phyloP scores from a whole-genome alignment of 2,888 invertebrate genomes.

The Furcula furcula region DNA sequence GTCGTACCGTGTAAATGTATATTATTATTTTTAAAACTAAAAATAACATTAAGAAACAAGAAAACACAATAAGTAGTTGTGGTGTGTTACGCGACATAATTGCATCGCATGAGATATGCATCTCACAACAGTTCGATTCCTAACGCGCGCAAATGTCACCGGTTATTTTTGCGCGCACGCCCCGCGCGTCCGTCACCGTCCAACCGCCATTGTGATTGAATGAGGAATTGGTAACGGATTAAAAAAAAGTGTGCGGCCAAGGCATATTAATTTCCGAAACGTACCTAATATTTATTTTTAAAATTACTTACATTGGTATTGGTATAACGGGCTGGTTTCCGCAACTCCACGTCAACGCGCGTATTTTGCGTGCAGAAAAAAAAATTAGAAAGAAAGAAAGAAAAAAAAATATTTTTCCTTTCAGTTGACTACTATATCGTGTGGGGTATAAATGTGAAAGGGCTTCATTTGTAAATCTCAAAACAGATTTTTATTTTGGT shows the following conservation, averaged over 20 bases:
- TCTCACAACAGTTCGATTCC: constrained; percentile 44
- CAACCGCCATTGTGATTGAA: constrained; percentile 32
- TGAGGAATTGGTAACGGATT: constrained; percentile 3
- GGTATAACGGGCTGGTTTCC: no score
- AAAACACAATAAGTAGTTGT: constrained; percentile 15
- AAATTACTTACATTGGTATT: no score
- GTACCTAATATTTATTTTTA: no score
- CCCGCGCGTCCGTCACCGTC: constrained; percentile 38
- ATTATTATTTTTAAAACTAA: constrained; percentile 1
- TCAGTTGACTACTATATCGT: no score
- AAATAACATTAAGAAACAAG: constrained; percentile 14
- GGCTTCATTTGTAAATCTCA: no score
- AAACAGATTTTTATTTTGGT: no score
- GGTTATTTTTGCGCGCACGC: constrained; percentile 58
- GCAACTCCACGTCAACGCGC: no score
- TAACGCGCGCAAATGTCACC: constrained; percentile 60
- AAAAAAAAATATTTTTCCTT: no score
- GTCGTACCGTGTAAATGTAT: background rate
- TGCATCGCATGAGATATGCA: constrained; percentile 31
- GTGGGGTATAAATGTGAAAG: no score
- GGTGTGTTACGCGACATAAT: constrained; percentile 19
- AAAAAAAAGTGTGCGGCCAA: background rate
- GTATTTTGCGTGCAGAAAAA: no score
- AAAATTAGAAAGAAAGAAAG: no score
- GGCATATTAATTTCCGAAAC: no score